Conservation (phyloP, 2,888 invertebrate species). For the Ectemnius lituratus region DNA sequence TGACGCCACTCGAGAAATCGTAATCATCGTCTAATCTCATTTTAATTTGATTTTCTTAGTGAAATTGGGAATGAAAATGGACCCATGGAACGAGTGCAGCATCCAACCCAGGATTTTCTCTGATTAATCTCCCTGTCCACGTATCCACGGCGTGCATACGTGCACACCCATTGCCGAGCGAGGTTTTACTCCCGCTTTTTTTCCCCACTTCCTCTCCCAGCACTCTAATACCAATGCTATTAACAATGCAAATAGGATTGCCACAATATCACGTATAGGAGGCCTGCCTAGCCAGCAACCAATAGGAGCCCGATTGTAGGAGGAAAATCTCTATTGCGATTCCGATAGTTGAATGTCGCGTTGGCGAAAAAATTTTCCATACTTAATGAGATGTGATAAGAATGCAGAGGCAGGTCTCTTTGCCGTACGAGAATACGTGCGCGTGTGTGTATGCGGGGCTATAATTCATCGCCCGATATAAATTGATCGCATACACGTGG, state of each 20-base stretch:
- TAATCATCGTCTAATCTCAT: neutral
- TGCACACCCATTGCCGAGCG: constrained; percentile 40
- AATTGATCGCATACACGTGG: constrained; percentile 32
- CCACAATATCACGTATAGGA: constrained; percentile 76
- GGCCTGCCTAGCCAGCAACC: constrained; percentile 72
- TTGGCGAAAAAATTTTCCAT: neutral
- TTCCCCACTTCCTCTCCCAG: constrained; percentile 31
- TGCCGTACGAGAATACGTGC: neutral
- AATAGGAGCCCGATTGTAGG: constrained; percentile 62
- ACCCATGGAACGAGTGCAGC: too few species aligned
- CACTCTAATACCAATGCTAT: constrained; percentile 49
- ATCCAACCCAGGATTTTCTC: too few species aligned
- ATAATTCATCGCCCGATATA: neutral
- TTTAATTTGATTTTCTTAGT: too few species aligned
- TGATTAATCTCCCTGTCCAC: too few species aligned
- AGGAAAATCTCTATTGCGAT: constrained; percentile 41
- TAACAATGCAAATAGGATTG: constrained; percentile 76
- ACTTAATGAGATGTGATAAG: constrained; percentile 19
- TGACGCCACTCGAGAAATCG: neutral
- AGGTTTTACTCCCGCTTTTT: too few species aligned
- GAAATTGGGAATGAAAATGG: too few species aligned
- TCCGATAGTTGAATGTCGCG: constrained; percentile 36
- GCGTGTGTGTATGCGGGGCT: neutral
- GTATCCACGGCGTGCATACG: constrained; percentile 25
- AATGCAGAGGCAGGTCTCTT: neutral